Conservation (phyloP, 2,797 vertebrate genomes). For the Chaetodon trifasciatus region DNA sequence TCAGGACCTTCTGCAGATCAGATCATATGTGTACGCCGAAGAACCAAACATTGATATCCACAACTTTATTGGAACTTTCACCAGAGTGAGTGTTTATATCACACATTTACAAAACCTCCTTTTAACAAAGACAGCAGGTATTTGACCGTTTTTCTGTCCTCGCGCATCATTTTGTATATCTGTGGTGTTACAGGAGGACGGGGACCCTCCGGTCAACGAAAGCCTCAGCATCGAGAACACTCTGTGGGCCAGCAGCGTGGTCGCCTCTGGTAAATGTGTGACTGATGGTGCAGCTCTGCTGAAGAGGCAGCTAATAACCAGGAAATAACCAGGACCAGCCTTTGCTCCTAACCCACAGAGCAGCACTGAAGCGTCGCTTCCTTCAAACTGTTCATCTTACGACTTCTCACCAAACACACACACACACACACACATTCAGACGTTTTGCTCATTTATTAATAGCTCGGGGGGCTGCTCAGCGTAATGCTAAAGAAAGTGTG, state of each 20-base stretch:
- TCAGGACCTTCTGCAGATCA: slow-evolving; percentile 95
- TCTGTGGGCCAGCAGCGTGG: slow-evolving; percentile 97
- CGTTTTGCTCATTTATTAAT: slow-evolving; percentile 31
- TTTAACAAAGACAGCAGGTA: neutral
- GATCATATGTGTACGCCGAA: slow-evolving; percentile 95
- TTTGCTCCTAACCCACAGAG: neutral
- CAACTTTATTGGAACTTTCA: slow-evolving; percentile 98
- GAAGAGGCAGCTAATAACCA: slow-evolving; percentile 13
- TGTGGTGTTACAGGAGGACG: slow-evolving; percentile 90
- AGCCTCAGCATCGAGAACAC: slow-evolving; percentile 98
- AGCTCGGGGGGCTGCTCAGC: slow-evolving; percentile 1
- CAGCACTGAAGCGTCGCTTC: neutral
- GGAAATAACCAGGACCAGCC: slow-evolving; percentile 18
- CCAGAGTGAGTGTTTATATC: slow-evolving; percentile 86
- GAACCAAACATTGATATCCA: slow-evolving; percentile 99
- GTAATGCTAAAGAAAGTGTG: slow-evolving; percentile 14
- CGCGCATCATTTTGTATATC: slow-evolving; percentile 8
- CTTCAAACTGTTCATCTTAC: slow-evolving; percentile 23
- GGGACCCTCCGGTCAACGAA: slow-evolving; percentile 95
- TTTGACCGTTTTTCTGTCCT: neutral
- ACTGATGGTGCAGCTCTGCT: neutral
- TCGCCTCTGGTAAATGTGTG: slow-evolving; percentile 93
- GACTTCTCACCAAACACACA: slow-evolving; percentile 34
- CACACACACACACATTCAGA: slow-evolving; percentile 23
- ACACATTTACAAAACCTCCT: neutral